phyloP scores from a whole-genome alignment of 2,888 invertebrate genomes.

The Epicampocera succincta region DNA sequence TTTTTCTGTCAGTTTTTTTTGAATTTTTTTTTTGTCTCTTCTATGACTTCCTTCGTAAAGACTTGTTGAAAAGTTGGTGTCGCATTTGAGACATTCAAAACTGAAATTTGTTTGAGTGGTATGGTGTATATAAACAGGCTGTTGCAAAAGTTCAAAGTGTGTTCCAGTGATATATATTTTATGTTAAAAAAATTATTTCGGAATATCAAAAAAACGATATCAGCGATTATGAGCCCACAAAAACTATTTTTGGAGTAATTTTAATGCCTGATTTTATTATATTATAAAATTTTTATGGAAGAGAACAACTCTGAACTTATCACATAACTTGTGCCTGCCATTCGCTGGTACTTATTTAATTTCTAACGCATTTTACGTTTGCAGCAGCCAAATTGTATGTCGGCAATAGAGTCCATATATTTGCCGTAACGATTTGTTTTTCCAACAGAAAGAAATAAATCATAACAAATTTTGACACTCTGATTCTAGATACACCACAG shows the following conservation, averaged over 20 bases:
- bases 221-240: no score
- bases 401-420: conserved; percentile 57
- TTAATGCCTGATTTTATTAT: no score
- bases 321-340: neutral
- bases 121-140: neutral
- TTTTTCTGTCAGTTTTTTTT: conserved; percentile 24
- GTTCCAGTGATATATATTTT: no score
- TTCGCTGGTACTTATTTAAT: neutral
- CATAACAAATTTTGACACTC: conserved; percentile 73
- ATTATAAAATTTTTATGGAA: no score
- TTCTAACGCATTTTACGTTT: conserved; percentile 18
- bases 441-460: conserved; percentile 71
- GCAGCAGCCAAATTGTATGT: conserved; percentile 42
- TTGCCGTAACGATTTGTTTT: conserved; percentile 38
- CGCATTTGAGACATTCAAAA: conserved; percentile 50
- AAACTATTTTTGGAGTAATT: no score
- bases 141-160: neutral
- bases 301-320: neutral
- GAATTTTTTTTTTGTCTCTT: conserved; percentile 42
- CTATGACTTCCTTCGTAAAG: conserved; percentile 72
- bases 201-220: no score
- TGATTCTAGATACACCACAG: conserved; percentile 69
- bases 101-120: conserved; percentile 12
- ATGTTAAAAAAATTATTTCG: no score
- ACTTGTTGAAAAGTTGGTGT: conserved; percentile 68